Conservation (phyloP, 2,888 invertebrate genomes). For the Acanthosepion esculentum region DNA sequence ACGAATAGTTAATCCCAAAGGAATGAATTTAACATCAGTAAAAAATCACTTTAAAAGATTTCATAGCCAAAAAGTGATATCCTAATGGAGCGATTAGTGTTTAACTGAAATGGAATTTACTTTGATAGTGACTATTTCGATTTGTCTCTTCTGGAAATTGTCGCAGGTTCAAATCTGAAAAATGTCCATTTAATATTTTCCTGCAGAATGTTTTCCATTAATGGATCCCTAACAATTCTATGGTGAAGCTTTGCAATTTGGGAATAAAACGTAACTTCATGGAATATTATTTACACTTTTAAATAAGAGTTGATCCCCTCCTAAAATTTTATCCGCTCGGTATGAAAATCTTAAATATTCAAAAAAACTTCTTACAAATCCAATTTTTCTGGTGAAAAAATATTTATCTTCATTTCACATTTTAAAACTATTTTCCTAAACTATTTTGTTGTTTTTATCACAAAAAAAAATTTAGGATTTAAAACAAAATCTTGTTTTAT, state of each 20-base stretch:
- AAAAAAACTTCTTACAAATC: no score
- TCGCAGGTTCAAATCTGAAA: not conserved
- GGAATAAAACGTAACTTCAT: not conserved
- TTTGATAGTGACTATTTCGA: not conserved
- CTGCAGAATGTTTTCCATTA: not conserved
- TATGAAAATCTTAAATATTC: no score
- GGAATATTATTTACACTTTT: not conserved
- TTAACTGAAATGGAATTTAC: conserved; percentile 33
- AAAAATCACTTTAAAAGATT: conserved; percentile 10
- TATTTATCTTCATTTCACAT: no score
- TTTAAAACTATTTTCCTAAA: no score
- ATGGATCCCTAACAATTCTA: not conserved
- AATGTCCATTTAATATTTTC: not conserved
- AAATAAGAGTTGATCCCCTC: not conserved
- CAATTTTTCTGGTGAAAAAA: no score
- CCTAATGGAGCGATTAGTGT: conserved; percentile 12
- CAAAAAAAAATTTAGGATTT: no score
- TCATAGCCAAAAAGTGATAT: not conserved
- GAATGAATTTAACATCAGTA: not conserved
- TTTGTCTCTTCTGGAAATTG: not conserved
- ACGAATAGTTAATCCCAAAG: conserved; percentile 9
- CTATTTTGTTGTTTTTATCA: no score
- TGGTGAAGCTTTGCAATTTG: not conserved
- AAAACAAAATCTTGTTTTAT: no score
- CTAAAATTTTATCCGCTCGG: no score